phyloP scores from a whole-genome alignment of 2,797 vertebrate species.

The Thunnus albacares region DNA sequence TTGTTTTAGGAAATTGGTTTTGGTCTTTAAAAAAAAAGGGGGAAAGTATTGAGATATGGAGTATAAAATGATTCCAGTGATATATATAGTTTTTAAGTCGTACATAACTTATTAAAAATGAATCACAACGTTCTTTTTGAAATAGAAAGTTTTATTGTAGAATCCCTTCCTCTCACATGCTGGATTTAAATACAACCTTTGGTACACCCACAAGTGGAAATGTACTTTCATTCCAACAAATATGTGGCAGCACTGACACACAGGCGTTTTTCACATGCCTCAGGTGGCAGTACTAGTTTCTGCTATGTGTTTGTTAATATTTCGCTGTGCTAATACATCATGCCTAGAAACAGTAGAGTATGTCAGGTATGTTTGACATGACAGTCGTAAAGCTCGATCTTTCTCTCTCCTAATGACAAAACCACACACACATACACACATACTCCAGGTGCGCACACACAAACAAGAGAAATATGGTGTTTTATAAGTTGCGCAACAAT shows the following conservation, averaged over 20 bases:
- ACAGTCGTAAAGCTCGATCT: conserved; percentile 29
- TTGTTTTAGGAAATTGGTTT: too few relatives aligned
- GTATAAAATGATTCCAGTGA: neutral
- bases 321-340: conserved; percentile 32
- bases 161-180: neutral
- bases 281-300: conserved; percentile 52
- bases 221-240: conserved; percentile 55
- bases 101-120: neutral
- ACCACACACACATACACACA: neutral
- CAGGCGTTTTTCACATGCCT: conserved; percentile 56
- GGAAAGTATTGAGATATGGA: too few relatives aligned
- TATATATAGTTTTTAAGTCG: neutral
- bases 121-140: neutral
- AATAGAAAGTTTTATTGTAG: neutral
- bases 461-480: neutral
- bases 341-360: conserved; percentile 40
- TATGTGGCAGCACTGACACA: conserved; percentile 30
- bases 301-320: conserved; percentile 54
- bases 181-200: conserved; percentile 13
- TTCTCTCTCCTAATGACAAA: conserved; percentile 14
- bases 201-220: conserved; percentile 39
- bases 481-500: conserved; percentile 14
- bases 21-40: too few relatives aligned
- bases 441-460: neutral
- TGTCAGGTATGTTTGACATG: conserved; percentile 64